Percentiles rank a stretch among this genome's conserved stretches.
Evolutionary conservation across 2,888 invertebrate species (phyloP).

Genomic region (Pogonocherus hispidulus): DNA sequence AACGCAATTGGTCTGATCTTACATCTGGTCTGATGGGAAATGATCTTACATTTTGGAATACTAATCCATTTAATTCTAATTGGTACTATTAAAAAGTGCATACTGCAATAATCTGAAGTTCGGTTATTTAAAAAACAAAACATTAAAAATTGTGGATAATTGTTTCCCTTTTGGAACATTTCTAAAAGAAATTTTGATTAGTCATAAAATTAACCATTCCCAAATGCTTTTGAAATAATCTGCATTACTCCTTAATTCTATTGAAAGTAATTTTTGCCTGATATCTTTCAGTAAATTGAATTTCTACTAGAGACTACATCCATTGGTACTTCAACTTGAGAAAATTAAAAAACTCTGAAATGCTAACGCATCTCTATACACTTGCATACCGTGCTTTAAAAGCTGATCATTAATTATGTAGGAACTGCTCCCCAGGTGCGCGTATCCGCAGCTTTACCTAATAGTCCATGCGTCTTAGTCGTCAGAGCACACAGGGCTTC

Average conservation of each 20-base stretch:
- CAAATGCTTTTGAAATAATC: too few species aligned
- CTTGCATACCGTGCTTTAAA: slow-evolving; percentile 16
- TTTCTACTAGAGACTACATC: not conserved
- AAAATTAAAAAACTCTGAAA: not conserved
- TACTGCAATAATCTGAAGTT: too few species aligned
- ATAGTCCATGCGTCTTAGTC: slow-evolving; percentile 60
- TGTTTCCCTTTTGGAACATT: not conserved
- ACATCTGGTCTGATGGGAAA: too few species aligned
- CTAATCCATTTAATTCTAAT: too few species aligned
- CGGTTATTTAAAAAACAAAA: too few species aligned
- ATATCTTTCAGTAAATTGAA: too few species aligned
- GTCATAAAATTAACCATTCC: not conserved
- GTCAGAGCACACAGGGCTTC: slow-evolving; percentile 35
- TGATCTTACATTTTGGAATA: too few species aligned
- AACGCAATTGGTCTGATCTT: too few species aligned
- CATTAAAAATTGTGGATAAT: too few species aligned
- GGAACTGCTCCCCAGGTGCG: slow-evolving; percentile 59
- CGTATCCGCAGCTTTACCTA: slow-evolving; percentile 62
- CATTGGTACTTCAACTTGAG: not conserved
- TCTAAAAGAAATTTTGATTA: not conserved
- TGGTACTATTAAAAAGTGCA: too few species aligned
- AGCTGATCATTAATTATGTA: slow-evolving; percentile 58
- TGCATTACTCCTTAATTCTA: too few species aligned
- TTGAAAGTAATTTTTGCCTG: too few species aligned
- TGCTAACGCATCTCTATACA: not conserved